A percentile compares a stretch with the other conserved stretches of the same genome.
Evolutionary conservation across 1,140 invertebrate genomes (phyloP).

Genomic region (Drosophila sproati): DNA sequence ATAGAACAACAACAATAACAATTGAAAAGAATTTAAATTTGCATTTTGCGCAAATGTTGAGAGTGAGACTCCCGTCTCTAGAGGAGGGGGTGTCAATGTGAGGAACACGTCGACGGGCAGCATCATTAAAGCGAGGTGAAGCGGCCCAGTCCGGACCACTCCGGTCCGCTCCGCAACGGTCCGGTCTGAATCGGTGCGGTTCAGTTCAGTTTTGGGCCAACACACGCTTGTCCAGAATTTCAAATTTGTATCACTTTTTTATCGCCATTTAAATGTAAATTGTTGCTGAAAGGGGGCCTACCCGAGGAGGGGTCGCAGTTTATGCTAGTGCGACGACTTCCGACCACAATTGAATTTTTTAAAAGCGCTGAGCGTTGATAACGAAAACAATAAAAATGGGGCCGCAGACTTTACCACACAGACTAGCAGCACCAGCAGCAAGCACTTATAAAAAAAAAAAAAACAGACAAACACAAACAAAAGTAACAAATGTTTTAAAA

Average conservation of each 20-base stretch:
- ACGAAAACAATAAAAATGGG: conserved; percentile 78
- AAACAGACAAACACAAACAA: conserved; percentile 1
- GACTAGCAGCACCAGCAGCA: conserved; percentile 17
- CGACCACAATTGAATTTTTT: conserved; percentile 82
- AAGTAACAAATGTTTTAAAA: conserved; percentile 76
- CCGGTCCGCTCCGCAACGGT: background rate
- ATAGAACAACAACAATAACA: conserved; percentile 82
- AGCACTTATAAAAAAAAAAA: background rate
- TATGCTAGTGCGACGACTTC: conserved; percentile 81
- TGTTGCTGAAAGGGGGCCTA: conserved; percentile 56
- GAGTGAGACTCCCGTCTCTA: conserved; percentile 9
- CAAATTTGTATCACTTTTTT: conserved; percentile 82
- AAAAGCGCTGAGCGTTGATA: conserved; percentile 83
- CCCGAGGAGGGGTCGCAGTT: conserved; percentile 51
- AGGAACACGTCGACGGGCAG: conserved; percentile 10
- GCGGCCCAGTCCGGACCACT: conserved; percentile 10
- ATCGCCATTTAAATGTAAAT: conserved; percentile 83
- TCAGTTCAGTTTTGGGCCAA: conserved; percentile 25
- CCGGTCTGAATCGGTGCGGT: conserved; percentile 15
- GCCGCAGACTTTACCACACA: conserved; percentile 42
- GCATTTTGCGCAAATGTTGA: conserved; percentile 74
- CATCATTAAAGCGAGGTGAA: conserved; percentile 71
- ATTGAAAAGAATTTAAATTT: conserved; percentile 83
- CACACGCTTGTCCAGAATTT: conserved; percentile 66
- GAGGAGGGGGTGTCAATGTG: background rate